Evolutionary conservation across 2,888 invertebrate species (phyloP).

Genomic region (Encarsia formosa): DNA sequence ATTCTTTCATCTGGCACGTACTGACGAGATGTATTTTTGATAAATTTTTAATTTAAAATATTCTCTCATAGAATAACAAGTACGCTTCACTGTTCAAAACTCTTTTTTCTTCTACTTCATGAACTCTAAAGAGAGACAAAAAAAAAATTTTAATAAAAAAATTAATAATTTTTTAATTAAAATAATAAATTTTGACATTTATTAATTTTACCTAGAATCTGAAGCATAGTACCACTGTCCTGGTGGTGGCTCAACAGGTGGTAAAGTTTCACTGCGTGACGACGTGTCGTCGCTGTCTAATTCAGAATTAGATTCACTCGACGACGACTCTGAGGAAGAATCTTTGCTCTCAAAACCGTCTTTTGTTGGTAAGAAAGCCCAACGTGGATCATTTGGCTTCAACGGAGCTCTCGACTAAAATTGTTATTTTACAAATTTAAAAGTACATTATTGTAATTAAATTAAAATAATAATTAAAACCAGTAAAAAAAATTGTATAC

Average conservation of each 20-base stretch:
- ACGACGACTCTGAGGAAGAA: slow-evolving; percentile 34
- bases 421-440: neutral
- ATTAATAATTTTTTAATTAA: neutral
- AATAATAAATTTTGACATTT: neutral
- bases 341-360: slow-evolving; percentile 37
- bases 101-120: slow-evolving; percentile 72
- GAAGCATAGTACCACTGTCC: slow-evolving; percentile 94
- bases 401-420: slow-evolving; percentile 56
- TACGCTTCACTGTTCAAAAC: slow-evolving; percentile 89
- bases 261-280: slow-evolving; percentile 41
- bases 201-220: slow-evolving; percentile 63
- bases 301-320: too few species aligned
- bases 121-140: slow-evolving; percentile 55
- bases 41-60: slow-evolving; percentile 58
- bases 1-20: slow-evolving; percentile 8
- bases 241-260: slow-evolving; percentile 54
- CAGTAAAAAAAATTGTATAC: slow-evolving; percentile 53
- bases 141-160: neutral
- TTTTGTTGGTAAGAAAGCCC: slow-evolving; percentile 67
- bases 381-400: slow-evolving; percentile 62
- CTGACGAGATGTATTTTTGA: slow-evolving; percentile 4
- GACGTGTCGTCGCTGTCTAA: slow-evolving; percentile 49
- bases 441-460: neutral
- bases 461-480: neutral
- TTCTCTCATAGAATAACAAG: slow-evolving; percentile 92